Percentiles rank a stretch among this genome's conserved stretches.
Evolutionary conservation across 1,140 invertebrate genomes (phyloP).

Genomic region (Ruditapes philippinarum): DNA sequence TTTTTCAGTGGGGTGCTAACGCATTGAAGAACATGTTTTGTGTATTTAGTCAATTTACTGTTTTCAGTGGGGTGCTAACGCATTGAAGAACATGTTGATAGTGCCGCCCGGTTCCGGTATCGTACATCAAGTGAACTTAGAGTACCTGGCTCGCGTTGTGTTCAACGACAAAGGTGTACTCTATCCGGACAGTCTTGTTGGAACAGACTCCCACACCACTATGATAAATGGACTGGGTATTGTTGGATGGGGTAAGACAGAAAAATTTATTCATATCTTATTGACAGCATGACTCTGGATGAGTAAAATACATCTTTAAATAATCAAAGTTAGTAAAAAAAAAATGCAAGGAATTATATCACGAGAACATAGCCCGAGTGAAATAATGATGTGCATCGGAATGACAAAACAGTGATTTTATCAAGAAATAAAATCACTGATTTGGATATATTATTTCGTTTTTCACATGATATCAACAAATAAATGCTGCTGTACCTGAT

Average conservation of each 20-base stretch:
- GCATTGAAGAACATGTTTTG: conserved; percentile 98
- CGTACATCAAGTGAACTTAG: conserved; percentile 99
- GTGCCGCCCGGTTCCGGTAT: conserved; percentile 99
- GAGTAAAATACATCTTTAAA: too few species aligned
- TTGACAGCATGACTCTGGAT: too few species aligned
- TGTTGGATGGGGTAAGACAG: conserved; percentile 90
- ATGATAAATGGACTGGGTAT: conserved; percentile 98
- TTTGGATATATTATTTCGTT: too few species aligned
- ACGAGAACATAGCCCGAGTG: too few species aligned
- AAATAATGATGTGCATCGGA: too few species aligned
- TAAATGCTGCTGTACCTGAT: too few species aligned
- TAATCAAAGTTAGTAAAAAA: too few species aligned
- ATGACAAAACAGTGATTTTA: too few species aligned
- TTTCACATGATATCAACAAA: too few species aligned
- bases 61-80: conserved; percentile 97
- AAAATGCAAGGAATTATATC: too few species aligned
- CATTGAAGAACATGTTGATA: conserved; percentile 98
- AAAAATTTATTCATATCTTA: too few species aligned
- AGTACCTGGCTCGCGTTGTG: conserved; percentile 98
- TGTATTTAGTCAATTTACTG: conserved; percentile 38
- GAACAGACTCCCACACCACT: conserved; percentile 99
- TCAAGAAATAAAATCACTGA: too few species aligned
- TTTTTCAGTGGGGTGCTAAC: conserved; percentile 96
- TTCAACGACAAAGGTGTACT: conserved; percentile 91
- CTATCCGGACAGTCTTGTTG: conserved; percentile 99